Evolutionary conservation across 2,113 vertebrate genomes (phyloP), one percentile per base, ranked within the genome.

Genomic region (Epinephelus fuscoguttatus): DNA sequence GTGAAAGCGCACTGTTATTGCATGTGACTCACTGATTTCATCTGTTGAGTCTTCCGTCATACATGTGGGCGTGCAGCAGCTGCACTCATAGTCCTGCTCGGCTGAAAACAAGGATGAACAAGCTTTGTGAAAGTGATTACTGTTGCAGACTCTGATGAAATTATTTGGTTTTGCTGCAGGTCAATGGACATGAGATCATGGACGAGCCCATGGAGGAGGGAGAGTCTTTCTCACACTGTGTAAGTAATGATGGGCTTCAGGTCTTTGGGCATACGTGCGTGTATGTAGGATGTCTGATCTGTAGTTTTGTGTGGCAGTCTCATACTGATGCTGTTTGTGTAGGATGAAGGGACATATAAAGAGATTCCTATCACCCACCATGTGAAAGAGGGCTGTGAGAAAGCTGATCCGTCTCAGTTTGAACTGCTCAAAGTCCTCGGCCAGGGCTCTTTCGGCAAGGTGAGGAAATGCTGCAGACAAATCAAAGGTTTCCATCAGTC

Each of bases 371-470:
- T 99, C 94, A 99, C 96, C 81, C 97, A 99, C 84, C 98, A 99
- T 9, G 97, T 99, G 88, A 99, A 98, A 94, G 98, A 99, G 94
- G 98, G 98, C 80, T 99, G 97, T 80, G 98, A 99, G 92, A 99
- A 98, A 93, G 98, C 97, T 30, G 98, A 99, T 90, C 97, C 98
- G 71, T 96, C 96, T 64, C 98, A 99, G 89, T 99, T 99, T 94
- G 98, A 99, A 80, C 95, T 99, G 63, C 97, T 99, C 64, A 99
- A 99, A 86, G 98, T 99, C 87, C 96, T 99, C 86, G 98, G 98
- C 89, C 98, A 99, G 92, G 98, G 98, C 89, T 99, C 98, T 3
- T 99, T 99, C 86, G 98, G 98, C 93, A 99, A 99, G 96, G 98
- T 99, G 95, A 94, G 89, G 17, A 72, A 60, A 82, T 3, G 1